These are phyloP conservation scores for Pterocles gutturalis DNA, from an alignment of 2,113 vertebrate genomes.

Conservation along the genomic window DNA sequence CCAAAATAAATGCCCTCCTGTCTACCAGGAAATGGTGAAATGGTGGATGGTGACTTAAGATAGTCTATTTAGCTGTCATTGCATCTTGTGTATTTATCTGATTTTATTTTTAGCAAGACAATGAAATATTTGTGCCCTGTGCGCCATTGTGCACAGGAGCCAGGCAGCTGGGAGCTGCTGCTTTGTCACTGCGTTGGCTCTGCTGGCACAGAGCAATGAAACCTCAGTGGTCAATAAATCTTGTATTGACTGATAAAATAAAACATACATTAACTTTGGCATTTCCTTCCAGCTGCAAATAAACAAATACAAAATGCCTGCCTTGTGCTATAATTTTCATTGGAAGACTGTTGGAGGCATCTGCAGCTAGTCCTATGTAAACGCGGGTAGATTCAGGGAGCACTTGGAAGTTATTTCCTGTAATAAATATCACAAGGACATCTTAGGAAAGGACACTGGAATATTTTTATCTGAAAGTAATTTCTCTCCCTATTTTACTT, in stretches of 20 bases:
- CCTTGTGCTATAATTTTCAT: slow-evolving; percentile 26
- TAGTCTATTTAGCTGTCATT: neutral
- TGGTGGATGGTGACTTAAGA: neutral
- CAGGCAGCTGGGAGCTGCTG: neutral
- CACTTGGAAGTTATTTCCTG: slow-evolving; percentile 63
- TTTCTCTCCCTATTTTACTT: slow-evolving; percentile 48
- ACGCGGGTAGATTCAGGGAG: slow-evolving; percentile 27
- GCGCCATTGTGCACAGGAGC: neutral
- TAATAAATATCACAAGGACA: slow-evolving; percentile 56
- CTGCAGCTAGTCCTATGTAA: slow-evolving; percentile 41
- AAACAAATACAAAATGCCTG: slow-evolving; percentile 43
- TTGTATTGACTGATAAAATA: slow-evolving; percentile 11
- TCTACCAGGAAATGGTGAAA: neutral
- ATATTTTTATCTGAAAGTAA: slow-evolving; percentile 54
- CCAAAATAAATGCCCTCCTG: slow-evolving; percentile 24
- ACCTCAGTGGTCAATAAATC: slow-evolving; percentile 25
- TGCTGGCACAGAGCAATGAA: neutral
- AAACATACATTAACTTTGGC: neutral
- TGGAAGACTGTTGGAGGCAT: neutral
- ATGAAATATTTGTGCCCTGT: neutral
- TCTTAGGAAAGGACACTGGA: neutral
- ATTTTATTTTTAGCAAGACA: neutral
- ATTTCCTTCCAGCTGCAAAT: slow-evolving; percentile 48
- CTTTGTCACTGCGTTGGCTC: neutral
- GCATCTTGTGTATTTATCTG: neutral